These are phyloP conservation scores for Eulemur macaco DNA, from an alignment of 2,113 vertebrate genomes.

Conservation along the genomic window DNA sequence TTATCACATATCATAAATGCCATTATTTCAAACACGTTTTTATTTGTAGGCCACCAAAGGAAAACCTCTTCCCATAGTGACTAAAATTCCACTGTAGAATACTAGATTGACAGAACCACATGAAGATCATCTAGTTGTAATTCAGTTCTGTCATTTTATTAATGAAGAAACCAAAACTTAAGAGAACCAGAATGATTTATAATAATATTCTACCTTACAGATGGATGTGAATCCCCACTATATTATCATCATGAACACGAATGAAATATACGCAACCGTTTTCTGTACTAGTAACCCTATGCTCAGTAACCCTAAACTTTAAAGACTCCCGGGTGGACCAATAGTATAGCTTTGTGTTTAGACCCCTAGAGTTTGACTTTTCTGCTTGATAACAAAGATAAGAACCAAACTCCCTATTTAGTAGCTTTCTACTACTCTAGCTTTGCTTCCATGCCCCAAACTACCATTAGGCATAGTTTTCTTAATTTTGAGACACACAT, in stretches of 20 bases:
- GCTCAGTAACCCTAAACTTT: neutral
- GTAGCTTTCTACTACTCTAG: neutral
- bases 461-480: neutral
- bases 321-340: neutral
- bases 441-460: neutral
- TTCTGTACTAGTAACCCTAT: neutral
- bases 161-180: constrained; percentile 12
- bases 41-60: neutral
- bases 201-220: neutral
- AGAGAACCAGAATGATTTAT: neutral
- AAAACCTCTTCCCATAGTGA: neutral
- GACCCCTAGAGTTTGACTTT: neutral
- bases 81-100: neutral
- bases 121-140: neutral
- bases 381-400: neutral
- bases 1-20: neutral
- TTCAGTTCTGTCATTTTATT: constrained; percentile 3
- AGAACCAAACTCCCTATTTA: neutral
- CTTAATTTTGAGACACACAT: neutral
- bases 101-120: neutral
- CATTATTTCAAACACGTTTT: neutral
- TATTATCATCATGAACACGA: neutral
- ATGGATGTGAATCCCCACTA: neutral
- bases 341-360: neutral
- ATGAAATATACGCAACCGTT: neutral